These are phyloP conservation scores for Crambe crambe DNA, from an alignment of 37 sponge, comb jelly and placozoan genomes.

Conservation along the genomic window DNA sequence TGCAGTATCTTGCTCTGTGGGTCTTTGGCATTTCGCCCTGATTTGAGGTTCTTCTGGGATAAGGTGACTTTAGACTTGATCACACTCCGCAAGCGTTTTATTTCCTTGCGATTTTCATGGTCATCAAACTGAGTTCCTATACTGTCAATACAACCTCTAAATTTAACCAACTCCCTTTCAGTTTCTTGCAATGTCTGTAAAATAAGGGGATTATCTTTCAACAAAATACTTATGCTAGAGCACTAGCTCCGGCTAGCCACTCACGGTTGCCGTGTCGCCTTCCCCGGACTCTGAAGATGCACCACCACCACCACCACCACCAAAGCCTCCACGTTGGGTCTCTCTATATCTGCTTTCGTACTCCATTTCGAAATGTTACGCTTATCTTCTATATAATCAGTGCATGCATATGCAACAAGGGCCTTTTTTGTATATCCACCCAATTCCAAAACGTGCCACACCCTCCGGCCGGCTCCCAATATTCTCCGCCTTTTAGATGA, in stretches of 20 bases:
- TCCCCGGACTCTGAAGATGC: background rate
- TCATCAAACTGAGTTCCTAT: conserved; percentile 41
- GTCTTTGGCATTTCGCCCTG: background rate
- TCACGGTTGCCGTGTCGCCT: background rate
- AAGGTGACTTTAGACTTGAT: conserved; percentile 22
- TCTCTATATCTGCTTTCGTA: conserved; percentile 13
- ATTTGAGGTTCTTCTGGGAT: conserved; percentile 16
- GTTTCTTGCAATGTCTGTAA: conserved; percentile 11
- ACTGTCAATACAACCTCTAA: conserved; percentile 27
- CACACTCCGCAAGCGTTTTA: conserved; percentile 13
- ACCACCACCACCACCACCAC: background rate
- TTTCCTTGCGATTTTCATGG: conserved; percentile 15
- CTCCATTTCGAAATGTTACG: too few species aligned
- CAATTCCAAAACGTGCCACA: too few species aligned
- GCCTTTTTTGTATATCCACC: too few species aligned
- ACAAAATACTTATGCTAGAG: background rate
- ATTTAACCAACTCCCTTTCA: conserved; percentile 27
- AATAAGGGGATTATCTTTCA: background rate
- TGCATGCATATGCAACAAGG: too few species aligned
- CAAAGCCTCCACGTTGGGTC: conserved; percentile 16
- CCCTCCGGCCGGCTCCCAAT: too few species aligned
- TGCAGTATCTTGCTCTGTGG: conserved; percentile 22
- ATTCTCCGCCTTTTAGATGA: too few species aligned
- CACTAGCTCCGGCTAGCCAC: background rate
- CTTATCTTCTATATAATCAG: too few species aligned